A percentile compares a stretch with the other conserved stretches of the same genome.
These are phyloP conservation scores for Rhabditophanes sp. DNA, from an alignment of 2,888 invertebrate species.

Conservation along the genomic window DNA sequence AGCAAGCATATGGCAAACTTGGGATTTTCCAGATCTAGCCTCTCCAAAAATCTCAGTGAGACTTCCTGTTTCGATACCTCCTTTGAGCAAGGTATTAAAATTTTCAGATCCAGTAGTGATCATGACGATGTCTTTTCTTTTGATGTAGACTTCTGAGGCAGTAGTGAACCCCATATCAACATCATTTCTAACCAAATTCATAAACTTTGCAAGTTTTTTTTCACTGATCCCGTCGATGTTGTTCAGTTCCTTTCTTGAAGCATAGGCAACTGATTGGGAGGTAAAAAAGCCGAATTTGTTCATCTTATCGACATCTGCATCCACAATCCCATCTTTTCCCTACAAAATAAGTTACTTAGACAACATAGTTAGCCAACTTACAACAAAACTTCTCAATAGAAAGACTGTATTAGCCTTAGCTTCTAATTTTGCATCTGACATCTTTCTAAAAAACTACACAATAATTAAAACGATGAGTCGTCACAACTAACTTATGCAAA, in stretches of 20 bases:
- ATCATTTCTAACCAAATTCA: not conserved
- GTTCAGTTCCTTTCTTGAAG: conserved; percentile 74
- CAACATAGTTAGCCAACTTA: too few species aligned
- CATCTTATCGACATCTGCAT: conserved; percentile 69
- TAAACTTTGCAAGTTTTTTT: too few species aligned
- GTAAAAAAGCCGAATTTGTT: conserved; percentile 84
- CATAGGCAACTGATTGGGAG: conserved; percentile 81
- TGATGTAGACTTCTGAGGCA: conserved; percentile 84
- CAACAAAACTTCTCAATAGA: too few species aligned
- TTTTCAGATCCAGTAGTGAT: conserved; percentile 62
- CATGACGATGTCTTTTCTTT: conserved; percentile 81
- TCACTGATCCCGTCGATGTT: conserved; percentile 70
- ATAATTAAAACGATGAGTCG: too few species aligned
- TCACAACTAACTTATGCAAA: too few species aligned
- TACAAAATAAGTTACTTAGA: too few species aligned
- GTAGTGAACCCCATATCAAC: conserved; percentile 97
- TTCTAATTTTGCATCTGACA: too few species aligned
- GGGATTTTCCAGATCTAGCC: conserved; percentile 90
- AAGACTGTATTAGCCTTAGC: too few species aligned
- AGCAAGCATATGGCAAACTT: conserved; percentile 84
- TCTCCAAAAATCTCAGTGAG: conserved; percentile 97
- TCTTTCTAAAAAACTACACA: too few species aligned
- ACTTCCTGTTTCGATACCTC: conserved; percentile 92
- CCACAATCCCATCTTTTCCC: conserved; percentile 18
- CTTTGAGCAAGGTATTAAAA: conserved; percentile 41